Evolutionary conservation across 2,888 invertebrate genomes (phyloP).

Genomic region (Ephialtes manifestator): DNA sequence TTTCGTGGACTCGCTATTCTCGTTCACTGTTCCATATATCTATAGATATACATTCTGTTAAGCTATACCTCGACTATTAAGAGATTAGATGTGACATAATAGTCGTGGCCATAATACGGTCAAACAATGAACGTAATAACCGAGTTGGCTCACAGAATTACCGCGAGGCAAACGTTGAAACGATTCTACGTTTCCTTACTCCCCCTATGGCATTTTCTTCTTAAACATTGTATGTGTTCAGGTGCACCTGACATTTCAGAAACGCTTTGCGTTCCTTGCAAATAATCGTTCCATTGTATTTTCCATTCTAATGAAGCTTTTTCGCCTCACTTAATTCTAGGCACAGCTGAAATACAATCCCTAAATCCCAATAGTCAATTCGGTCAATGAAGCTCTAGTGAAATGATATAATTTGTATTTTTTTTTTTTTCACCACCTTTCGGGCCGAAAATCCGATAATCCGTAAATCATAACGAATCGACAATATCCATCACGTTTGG

Average conservation of each 20-base stretch:
- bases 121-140: conserved; percentile 5
- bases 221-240: background rate
- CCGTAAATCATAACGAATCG: conserved; percentile 33
- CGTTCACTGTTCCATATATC: background rate
- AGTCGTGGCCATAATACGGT: background rate
- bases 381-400: background rate
- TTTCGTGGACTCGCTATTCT: conserved; percentile 9
- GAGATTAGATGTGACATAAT: conserved; percentile 22
- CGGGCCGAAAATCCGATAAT: conserved; percentile 17
- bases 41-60: background rate
- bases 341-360: background rate
- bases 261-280: background rate
- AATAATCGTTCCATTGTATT: background rate
- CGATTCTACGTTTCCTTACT: background rate
- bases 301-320: background rate
- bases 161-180: background rate
- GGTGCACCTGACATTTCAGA: background rate
- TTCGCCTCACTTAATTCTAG: background rate
- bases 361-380: background rate
- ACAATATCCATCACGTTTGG: conserved; percentile 15
- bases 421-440: background rate
- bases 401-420: background rate
- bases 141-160: conserved; percentile 6
- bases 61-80: conserved; percentile 9
- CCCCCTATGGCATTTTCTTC: background rate